phyloP scores from a whole-genome alignment of 2,888 invertebrate genomes.

The Drosophila basisetae region DNA sequence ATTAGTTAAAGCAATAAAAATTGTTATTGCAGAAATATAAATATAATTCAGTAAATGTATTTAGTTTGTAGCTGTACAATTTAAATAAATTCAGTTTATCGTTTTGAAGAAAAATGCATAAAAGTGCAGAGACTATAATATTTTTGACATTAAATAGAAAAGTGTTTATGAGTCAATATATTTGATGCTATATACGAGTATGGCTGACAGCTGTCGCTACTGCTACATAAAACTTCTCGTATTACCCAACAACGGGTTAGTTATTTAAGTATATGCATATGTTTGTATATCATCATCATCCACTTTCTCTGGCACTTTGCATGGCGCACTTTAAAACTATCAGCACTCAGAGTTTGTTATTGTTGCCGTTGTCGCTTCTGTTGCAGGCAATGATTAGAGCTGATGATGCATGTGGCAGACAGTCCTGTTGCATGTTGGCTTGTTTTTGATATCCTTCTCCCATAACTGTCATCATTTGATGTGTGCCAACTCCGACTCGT shows the following conservation, averaged over 20 bases:
- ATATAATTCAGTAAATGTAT: background rate
- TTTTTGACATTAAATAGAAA: background rate
- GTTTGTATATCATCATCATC: background rate
- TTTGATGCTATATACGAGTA: too few relatives aligned
- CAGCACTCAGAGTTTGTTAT: conserved; percentile 42
- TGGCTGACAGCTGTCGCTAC: conserved; percentile 25
- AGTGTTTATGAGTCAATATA: background rate
- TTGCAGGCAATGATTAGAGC: conserved; percentile 20
- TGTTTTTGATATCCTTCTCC: conserved; percentile 70
- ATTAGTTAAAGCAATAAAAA: background rate
- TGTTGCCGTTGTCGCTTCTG: background rate
- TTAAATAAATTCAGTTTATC: background rate
- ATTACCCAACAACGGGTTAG: conserved; percentile 52
- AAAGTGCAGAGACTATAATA: background rate
- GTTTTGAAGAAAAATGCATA: background rate
- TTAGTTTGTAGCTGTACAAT: background rate
- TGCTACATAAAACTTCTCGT: conserved; percentile 24
- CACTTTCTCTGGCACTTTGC: conserved; percentile 39
- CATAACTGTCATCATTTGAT: conserved; percentile 74
- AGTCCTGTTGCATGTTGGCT: conserved; percentile 23
- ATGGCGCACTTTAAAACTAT: conserved; percentile 32
- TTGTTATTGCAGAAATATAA: too few relatives aligned
- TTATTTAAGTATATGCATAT: background rate
- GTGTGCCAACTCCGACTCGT: conserved; percentile 26
- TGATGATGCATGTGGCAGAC: conserved; percentile 32